phyloP scores from a whole-genome alignment of 2,113 vertebrate species.

The Ophiodon elongatus region DNA sequence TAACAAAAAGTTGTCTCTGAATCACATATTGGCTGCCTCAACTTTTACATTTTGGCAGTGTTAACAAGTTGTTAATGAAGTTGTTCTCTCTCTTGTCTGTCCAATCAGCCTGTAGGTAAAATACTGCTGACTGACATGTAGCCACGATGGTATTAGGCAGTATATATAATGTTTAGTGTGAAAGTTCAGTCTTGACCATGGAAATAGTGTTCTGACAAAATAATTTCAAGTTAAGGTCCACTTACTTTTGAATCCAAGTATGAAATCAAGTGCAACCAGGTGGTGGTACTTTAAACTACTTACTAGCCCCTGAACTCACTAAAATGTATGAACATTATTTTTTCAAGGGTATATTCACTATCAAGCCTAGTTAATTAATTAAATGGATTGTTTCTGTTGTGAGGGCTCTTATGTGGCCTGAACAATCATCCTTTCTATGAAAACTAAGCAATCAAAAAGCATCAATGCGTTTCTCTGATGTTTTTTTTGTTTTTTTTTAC shows the following conservation, averaged over 20 bases:
- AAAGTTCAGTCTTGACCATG: neutral
- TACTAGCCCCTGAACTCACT: neutral
- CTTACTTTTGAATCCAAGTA: neutral
- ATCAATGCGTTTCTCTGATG: neutral
- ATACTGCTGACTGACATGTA: neutral
- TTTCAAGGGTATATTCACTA: neutral
- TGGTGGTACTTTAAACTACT: neutral
- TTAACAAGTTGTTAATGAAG: neutral
- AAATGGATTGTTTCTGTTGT: neutral
- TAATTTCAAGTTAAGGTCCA: neutral
- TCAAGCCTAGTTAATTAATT: neutral
- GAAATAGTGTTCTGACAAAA: neutral
- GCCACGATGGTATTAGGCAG: neutral
- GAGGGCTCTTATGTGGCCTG: neutral
- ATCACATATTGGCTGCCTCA: neutral
- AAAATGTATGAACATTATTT: neutral
- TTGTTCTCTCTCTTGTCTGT: neutral
- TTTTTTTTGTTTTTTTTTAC: slow-evolving; percentile 8
- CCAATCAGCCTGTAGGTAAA: neutral
- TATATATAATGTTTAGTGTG: neutral
- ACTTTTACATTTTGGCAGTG: neutral
- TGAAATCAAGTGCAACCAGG: neutral
- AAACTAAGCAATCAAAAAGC: neutral
- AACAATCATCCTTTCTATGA: neutral
- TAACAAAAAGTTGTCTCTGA: neutral